Percentiles rank a stretch among this genome's conserved stretches.
phyloP scores from a whole-genome alignment of 2,888 invertebrate genomes.

The Pollenia griseotomentosa region DNA sequence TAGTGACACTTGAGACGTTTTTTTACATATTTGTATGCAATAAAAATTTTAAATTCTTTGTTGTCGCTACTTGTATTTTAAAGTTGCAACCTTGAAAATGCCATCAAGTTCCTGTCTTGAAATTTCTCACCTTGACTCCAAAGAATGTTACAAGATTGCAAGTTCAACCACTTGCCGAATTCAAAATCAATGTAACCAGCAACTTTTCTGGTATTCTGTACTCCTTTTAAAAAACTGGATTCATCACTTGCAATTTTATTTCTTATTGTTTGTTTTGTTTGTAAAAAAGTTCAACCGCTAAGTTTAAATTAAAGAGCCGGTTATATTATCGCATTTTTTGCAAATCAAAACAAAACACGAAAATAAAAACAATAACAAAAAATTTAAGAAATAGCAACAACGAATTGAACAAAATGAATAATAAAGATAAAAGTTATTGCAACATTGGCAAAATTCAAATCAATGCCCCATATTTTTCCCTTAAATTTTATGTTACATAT shows the following conservation, averaged over 20 bases:
- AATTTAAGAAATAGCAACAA: not conserved
- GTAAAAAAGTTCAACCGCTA: not conserved
- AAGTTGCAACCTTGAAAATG: constrained; percentile 42
- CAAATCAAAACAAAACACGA: constrained; percentile 8
- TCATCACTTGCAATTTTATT: not conserved
- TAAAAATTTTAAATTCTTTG: not conserved
- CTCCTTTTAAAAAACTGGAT: constrained; percentile 6
- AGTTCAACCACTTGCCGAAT: constrained; percentile 8
- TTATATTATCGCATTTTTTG: constrained; percentile 7
- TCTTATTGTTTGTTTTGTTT: not conserved
- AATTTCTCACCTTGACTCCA: constrained; percentile 22
- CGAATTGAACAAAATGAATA: not conserved
- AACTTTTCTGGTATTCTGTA: not conserved
- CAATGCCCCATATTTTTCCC: constrained; percentile 1
- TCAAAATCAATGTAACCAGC: not conserved
- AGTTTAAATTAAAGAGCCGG: not conserved
- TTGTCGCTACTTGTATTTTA: not conserved
- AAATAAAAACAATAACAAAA: not conserved
- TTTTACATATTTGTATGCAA: constrained; percentile 11
- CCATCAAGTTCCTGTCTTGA: not conserved
- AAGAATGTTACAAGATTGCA: constrained; percentile 28
- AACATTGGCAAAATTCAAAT: constrained; percentile 2
- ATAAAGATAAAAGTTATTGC: constrained; percentile 11
- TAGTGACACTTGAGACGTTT: not conserved
- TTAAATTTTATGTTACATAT: not conserved